phyloP scores from a whole-genome alignment of 2,888 invertebrate species.

The Anarsia innoxiella region DNA sequence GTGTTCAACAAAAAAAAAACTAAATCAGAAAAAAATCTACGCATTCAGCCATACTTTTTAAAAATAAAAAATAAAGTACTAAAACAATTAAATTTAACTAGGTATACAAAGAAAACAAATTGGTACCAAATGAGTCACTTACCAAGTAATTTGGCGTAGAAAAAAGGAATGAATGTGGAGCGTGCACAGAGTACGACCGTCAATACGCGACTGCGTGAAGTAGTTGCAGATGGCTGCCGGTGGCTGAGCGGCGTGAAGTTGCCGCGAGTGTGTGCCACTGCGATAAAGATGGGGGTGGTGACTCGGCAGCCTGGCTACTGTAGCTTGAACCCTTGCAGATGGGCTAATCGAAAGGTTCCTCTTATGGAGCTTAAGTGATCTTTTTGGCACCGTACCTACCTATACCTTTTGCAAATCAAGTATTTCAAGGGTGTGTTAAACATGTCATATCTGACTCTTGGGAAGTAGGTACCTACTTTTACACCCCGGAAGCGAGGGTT shows the following conservation, averaged over 20 bases:
- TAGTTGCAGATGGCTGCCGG: not conserved
- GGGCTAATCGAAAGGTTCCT: too few species aligned
- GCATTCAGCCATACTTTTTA: not conserved
- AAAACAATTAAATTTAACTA: not conserved
- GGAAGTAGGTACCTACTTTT: too few species aligned
- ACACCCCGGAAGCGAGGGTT: too few species aligned
- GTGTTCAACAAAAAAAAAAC: slow-evolving; percentile 1
- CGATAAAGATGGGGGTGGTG: slow-evolving; percentile 30
- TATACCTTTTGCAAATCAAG: too few species aligned
- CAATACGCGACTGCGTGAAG: slow-evolving; percentile 48
- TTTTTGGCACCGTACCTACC: too few species aligned
- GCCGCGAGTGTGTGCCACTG: not conserved
- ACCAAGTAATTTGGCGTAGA: slow-evolving; percentile 46
- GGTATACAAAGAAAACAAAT: too few species aligned
- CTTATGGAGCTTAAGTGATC: too few species aligned
- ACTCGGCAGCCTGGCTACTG: slow-evolving; percentile 8
- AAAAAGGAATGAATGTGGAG: slow-evolving; percentile 24
- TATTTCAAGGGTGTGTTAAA: too few species aligned
- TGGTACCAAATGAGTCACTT: slow-evolving; percentile 32
- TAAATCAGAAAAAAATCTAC: not conserved
- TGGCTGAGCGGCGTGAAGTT: not conserved
- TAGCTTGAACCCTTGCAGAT: slow-evolving; percentile 1
- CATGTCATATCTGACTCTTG: too few species aligned
- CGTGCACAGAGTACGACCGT: slow-evolving; percentile 49
- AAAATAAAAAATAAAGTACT: not conserved